Conservation (phyloP, 1,140 invertebrate species). For the Drosophila pseudoobscura region DNA sequence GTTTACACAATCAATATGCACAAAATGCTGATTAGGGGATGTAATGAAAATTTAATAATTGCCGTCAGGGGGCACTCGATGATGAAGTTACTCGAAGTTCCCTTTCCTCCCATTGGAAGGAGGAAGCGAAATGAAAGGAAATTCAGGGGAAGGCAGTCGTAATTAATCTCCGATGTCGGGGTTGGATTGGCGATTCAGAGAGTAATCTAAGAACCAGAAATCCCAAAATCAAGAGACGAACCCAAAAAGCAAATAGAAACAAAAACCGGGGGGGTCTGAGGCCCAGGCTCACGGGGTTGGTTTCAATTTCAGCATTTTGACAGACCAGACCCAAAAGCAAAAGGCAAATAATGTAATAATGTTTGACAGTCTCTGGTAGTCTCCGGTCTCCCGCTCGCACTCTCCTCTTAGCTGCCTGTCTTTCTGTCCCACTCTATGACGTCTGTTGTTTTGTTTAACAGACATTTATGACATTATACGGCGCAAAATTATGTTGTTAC, state of each 20-base stretch:
- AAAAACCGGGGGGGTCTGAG: conserved; percentile 1
- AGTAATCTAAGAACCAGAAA: conserved; percentile 45
- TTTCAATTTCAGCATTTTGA: conserved; percentile 76
- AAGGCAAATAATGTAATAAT: conserved; percentile 80
- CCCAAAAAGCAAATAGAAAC: conserved; percentile 24
- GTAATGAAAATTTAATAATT: conserved; percentile 83
- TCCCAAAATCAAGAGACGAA: conserved; percentile 14
- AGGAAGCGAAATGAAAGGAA: neutral
- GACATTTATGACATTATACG: conserved; percentile 81
- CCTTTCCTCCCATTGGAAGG: neutral
- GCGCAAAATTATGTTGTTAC: conserved; percentile 79
- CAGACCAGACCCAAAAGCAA: conserved; percentile 49
- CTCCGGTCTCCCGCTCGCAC: neutral
- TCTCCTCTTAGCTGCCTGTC: neutral
- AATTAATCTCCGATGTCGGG: conserved; percentile 63
- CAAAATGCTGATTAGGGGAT: conserved; percentile 81
- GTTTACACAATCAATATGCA: conserved; percentile 70
- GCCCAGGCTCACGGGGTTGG: conserved; percentile 57
- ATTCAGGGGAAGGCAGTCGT: conserved; percentile 34
- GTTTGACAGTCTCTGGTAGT: conserved; percentile 61
- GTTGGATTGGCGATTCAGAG: conserved; percentile 27
- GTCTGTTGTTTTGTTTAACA: conserved; percentile 75
- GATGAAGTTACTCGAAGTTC: conserved; percentile 30
- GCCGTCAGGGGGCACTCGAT: conserved; percentile 62
- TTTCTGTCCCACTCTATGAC: conserved; percentile 26